Evolutionary conservation across 2,797 vertebrate genomes (phyloP).

Genomic region (Todus mexicanus): DNA sequence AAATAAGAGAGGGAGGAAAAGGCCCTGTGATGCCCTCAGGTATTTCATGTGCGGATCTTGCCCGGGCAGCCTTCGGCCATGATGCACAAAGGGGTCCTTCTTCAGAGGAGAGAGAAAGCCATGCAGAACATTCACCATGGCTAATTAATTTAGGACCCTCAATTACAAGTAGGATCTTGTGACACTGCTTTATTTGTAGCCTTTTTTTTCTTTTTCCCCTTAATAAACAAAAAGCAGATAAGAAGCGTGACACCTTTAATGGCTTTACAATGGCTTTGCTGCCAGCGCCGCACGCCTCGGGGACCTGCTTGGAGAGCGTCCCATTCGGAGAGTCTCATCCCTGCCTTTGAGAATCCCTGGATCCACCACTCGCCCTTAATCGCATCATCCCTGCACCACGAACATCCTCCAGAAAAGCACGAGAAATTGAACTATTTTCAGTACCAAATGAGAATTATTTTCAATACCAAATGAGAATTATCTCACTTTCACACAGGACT

Average conservation of each 20-base stretch:
- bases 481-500: background rate
- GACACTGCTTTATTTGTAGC: conserved; percentile 56
- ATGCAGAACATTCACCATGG: conserved; percentile 62
- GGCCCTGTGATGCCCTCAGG: conserved; percentile 29
- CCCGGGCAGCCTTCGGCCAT: background rate
- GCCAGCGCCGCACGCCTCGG: background rate
- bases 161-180: conserved; percentile 55
- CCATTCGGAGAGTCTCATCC: background rate
- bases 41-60: conserved; percentile 46
- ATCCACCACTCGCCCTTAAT: background rate
- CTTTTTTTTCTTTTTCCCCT: background rate
- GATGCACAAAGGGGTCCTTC: conserved; percentile 64
- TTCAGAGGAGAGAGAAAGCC: conserved; percentile 35
- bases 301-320: background rate
- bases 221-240: conserved; percentile 18
- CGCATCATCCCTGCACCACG: background rate
- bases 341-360: background rate
- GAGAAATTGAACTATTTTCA: background rate
- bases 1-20: background rate
- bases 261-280: background rate
- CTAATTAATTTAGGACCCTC: conserved; percentile 63
- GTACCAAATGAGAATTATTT: background rate
- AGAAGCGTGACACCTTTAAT: conserved; percentile 29
- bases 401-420: background rate
- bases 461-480: background rate